Conservation (phyloP, 2,113 vertebrate species). For the Azemiops feae region DNA sequence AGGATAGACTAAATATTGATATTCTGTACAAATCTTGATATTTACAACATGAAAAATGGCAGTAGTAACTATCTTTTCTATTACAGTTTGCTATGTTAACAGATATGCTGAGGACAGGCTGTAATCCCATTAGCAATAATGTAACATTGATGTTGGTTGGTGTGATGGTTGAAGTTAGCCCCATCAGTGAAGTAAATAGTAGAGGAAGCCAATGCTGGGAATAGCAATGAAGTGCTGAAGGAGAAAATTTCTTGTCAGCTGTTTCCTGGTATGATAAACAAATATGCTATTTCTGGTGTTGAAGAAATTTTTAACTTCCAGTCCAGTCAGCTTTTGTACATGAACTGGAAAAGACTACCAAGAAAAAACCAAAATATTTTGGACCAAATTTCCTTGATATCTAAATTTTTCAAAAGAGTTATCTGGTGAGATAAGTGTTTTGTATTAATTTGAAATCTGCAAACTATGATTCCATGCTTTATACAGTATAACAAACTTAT, state of each 20-base stretch:
- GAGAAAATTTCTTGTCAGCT: background rate
- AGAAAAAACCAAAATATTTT: background rate
- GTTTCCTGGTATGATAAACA: background rate
- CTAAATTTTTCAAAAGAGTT: background rate
- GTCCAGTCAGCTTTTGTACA: background rate
- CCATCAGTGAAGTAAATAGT: background rate
- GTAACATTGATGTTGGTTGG: background rate
- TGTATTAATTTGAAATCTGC: background rate
- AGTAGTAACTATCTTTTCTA: background rate
- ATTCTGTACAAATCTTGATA: background rate
- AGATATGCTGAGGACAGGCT: background rate
- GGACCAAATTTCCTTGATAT: background rate
- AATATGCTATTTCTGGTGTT: background rate
- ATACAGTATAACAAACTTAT: slow-evolving; percentile 6
- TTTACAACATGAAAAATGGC: background rate
- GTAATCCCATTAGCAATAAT: background rate
- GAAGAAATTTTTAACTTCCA: background rate
- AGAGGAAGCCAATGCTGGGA: background rate
- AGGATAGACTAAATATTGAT: background rate
- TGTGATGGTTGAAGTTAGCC: background rate
- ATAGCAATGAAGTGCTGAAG: background rate
- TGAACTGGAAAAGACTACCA: background rate
- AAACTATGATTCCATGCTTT: background rate
- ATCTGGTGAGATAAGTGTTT: background rate
- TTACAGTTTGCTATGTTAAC: background rate